Evolutionary conservation across 2,888 invertebrate species (phyloP).

Genomic region (Hirudinaria manillensis): DNA sequence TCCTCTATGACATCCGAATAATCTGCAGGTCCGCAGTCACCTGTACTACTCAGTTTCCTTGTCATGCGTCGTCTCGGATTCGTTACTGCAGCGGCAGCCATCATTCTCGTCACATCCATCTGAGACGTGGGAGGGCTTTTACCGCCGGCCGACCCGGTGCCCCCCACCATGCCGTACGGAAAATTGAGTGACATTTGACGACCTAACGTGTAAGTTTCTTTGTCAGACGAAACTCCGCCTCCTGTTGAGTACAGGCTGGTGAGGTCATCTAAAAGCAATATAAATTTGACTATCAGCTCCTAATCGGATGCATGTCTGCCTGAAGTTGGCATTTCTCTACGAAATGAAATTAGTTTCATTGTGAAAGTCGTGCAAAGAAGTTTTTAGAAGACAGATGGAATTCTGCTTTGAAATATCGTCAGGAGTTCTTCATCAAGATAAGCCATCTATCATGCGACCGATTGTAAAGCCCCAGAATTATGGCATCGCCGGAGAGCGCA

Average conservation of each 20-base stretch:
- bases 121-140: slow-evolving; percentile 25
- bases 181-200: slow-evolving; percentile 29
- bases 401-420: neutral
- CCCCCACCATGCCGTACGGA: slow-evolving; percentile 17
- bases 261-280: slow-evolving; percentile 18
- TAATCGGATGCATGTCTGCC: too few relatives aligned
- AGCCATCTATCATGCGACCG: neutral
- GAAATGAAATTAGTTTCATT: neutral
- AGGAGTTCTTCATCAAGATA: slow-evolving; percentile 5
- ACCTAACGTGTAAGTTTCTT: slow-evolving; percentile 27
- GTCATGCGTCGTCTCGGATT: slow-evolving; percentile 24
- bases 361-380: neutral
- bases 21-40: slow-evolving; percentile 9
- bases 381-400: neutral
- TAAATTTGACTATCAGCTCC: too few relatives aligned
- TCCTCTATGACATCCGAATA: neutral
- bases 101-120: slow-evolving; percentile 27
- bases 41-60: slow-evolving; percentile 27
- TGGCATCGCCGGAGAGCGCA: too few relatives aligned
- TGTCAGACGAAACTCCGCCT: slow-evolving; percentile 29
- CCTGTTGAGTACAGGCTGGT: slow-evolving; percentile 28
- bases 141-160: neutral
- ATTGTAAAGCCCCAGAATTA: neutral
- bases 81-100: slow-evolving; percentile 16
- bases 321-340: too few relatives aligned